Evolutionary conservation across 2,113 vertebrate species (phyloP), one percentile per base, ranked within the genome.

Genomic region (Pseudopodoces humilis): DNA sequence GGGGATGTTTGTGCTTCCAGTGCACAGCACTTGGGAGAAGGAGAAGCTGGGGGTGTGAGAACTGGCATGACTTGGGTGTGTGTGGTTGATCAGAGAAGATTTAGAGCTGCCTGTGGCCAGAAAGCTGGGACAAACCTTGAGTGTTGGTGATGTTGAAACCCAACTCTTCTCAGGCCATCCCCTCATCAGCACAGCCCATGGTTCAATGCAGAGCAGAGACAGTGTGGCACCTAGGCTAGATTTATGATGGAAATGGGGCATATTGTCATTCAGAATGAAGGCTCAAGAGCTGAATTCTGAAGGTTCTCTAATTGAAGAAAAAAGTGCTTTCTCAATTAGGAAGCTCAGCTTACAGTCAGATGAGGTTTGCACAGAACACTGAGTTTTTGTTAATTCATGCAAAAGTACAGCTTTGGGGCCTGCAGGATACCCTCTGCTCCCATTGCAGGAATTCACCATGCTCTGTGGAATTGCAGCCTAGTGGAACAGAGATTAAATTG

Each of bases 361-460:
- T 67, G 80, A 93, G 75, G 90, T 92, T 96, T 96, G 86, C 81
- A 88, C 41, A 94, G 80, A 95, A 95, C 82, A 90, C 85, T 92
- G 94, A 81, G 84, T 70, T 91, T 90, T 81, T 92, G 76, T 91
- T 93, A 94, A 95, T 96, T 96, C 81, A 68, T 82, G 62, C 63
- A 53, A 4, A 97, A 97, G 92, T 75, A 74, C 56, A 77, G 92
- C 88, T 96, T 31, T 92, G 92, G 85, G 90, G 71, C 72, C 76
- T 83, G 76, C 91, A 92, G 88, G 89, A 46, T 86, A n/a, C 72
- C 71, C 83, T 67, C 59, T 0, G 21, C 88, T 94, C 80, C 55
- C 88, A 62, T 14, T 80, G 88, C 85, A 92, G 33, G 82, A 90
- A 80, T 88, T 88, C 23, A 9, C 75, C 67, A 71, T 35, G 4